These are phyloP conservation scores for Mesocentrotus franciscanus DNA, from an alignment of 53 echinoderm and acorn worm genomes.

Conservation along the genomic window DNA sequence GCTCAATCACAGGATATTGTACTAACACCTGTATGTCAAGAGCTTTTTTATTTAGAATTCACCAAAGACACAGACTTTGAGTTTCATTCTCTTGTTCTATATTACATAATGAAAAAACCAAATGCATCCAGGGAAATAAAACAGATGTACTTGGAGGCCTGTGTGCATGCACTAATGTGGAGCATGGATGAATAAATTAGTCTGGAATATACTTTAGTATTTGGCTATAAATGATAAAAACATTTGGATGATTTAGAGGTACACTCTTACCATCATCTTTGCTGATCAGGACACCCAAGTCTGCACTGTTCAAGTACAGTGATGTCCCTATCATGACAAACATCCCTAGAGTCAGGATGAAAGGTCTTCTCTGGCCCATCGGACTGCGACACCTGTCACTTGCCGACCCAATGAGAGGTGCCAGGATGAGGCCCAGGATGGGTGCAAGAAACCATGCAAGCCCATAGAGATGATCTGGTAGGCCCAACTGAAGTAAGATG, in stretches of 20 bases:
- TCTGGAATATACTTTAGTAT: too few relatives aligned
- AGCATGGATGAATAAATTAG: too few relatives aligned
- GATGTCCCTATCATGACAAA: slow-evolving; percentile 79
- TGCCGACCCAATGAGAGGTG: slow-evolving; percentile 81
- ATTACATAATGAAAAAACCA: too few relatives aligned
- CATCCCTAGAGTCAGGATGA: slow-evolving; percentile 80
- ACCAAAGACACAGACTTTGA: too few relatives aligned
- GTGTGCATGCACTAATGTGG: too few relatives aligned
- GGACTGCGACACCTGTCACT: slow-evolving; percentile 82
- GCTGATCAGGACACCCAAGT: slow-evolving; percentile 75
- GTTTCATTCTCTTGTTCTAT: too few relatives aligned
- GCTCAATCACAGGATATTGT: too few relatives aligned
- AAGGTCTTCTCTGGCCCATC: slow-evolving; percentile 90
- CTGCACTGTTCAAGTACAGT: slow-evolving; percentile 81
- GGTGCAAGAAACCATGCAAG: slow-evolving; percentile 90
- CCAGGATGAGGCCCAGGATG: slow-evolving; percentile 82
- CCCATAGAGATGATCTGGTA: slow-evolving; percentile 85
- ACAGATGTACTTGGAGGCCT: too few relatives aligned
- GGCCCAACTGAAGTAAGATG: slow-evolving; percentile 83
- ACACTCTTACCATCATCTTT: slow-evolving; percentile 64
- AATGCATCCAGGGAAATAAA: too few relatives aligned
- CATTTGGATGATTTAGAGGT: neutral
- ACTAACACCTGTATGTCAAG: too few relatives aligned
- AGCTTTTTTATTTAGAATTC: too few relatives aligned
- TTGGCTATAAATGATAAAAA: too few relatives aligned